These are phyloP conservation scores for Pseudocheirus occidentalis DNA, from an alignment of 2,797 vertebrate species.

Conservation along the genomic window DNA sequence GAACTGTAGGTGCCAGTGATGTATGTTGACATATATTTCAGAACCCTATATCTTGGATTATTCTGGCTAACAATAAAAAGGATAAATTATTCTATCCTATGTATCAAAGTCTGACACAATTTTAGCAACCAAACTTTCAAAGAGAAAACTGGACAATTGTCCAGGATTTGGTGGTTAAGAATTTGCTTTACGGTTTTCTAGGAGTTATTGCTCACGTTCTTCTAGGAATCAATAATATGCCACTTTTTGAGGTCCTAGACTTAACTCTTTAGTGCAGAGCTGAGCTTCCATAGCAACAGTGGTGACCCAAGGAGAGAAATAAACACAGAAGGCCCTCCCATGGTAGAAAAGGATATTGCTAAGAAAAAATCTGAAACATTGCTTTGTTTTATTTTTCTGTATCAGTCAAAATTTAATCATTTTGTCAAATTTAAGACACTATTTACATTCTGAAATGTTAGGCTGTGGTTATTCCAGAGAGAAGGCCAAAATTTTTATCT, in stretches of 20 bases:
- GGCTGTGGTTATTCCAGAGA: not conserved
- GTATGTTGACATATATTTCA: not conserved
- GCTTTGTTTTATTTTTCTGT: conserved; percentile 4
- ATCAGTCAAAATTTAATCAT: conserved; percentile 13
- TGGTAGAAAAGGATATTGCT: conserved; percentile 67
- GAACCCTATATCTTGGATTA: not conserved
- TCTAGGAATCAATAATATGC: not conserved
- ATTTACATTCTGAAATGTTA: conserved; percentile 13
- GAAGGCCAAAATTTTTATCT: conserved; percentile 17
- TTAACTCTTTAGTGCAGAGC: conserved; percentile 3
- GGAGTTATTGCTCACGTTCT: not conserved
- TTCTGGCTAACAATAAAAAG: conserved; percentile 38
- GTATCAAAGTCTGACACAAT: conserved; percentile 33
- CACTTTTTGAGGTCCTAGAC: not conserved
- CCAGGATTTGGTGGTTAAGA: not conserved
- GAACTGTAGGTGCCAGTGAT: conserved; percentile 29
- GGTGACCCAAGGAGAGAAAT: conserved; percentile 64
- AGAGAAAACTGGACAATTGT: not conserved
- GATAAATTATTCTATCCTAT: conserved; percentile 11
- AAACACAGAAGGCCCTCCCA: conserved; percentile 74
- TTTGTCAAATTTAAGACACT: conserved; percentile 19
- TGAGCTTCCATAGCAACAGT: conserved; percentile 23
- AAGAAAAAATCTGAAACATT: conserved; percentile 5
- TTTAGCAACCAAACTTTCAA: not conserved
- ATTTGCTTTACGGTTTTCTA: not conserved